phyloP scores from a whole-genome alignment of 2,888 invertebrate genomes.

The Sicus ferrugineus region DNA sequence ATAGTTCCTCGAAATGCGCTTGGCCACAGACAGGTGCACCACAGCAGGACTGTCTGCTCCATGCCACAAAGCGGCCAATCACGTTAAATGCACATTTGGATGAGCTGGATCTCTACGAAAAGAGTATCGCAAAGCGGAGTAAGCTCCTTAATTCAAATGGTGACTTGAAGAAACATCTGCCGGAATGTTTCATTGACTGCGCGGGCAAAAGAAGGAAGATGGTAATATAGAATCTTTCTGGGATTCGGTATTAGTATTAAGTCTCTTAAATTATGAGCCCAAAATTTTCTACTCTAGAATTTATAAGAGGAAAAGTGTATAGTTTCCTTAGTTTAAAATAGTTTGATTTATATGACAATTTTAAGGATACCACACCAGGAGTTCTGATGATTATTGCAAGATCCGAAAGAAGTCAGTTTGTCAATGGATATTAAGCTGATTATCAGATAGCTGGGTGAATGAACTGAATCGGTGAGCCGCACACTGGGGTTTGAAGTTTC shows the following conservation, averaged over 20 bases:
- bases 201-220: conserved; percentile 12
- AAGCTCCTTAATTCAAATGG: not conserved
- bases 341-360: too few species aligned
- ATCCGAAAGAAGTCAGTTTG: too few species aligned
- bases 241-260: not conserved
- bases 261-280: too few species aligned
- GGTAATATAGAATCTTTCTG: conserved; percentile 5
- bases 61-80: not conserved
- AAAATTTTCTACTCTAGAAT: too few species aligned
- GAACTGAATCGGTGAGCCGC: too few species aligned
- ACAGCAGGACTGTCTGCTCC: not conserved
- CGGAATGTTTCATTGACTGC: not conserved
- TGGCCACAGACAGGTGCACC: not conserved
- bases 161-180: not conserved
- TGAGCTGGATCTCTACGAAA: not conserved
- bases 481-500: too few species aligned
- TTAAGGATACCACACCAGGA: too few species aligned
- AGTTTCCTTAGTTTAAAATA: too few species aligned
- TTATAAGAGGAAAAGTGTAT: too few species aligned
- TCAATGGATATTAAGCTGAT: too few species aligned
- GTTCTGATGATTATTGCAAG: too few species aligned
- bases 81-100: conserved; percentile 13
- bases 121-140: not conserved
- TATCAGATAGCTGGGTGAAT: too few species aligned
- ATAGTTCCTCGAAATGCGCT: not conserved